Conservation (phyloP, 2,113 vertebrate genomes). For the Guaruba guarouba region DNA sequence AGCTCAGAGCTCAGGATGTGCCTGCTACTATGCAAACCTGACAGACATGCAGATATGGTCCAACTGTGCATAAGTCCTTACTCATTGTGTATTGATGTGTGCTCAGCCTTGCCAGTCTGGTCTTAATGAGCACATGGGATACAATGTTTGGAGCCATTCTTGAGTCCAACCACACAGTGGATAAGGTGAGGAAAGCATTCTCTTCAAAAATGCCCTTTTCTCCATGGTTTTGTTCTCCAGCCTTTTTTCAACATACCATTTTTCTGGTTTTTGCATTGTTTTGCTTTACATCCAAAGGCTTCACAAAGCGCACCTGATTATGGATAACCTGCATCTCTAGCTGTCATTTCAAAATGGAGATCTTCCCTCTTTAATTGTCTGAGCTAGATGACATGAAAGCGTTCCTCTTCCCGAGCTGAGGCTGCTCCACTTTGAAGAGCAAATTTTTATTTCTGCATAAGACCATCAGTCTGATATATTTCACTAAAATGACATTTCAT, state of each 20-base stretch:
- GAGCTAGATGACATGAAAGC: background rate
- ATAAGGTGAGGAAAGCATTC: background rate
- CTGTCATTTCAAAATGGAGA: background rate
- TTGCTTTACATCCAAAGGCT: background rate
- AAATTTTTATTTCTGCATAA: background rate
- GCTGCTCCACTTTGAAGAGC: background rate
- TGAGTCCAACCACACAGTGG: background rate
- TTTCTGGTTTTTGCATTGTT: background rate
- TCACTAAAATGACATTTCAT: background rate
- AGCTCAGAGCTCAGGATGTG: background rate
- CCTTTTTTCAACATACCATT: background rate
- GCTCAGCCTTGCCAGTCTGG: background rate
- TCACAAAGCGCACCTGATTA: background rate
- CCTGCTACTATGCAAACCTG: background rate
- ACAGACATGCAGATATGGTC: rapidly evolving
- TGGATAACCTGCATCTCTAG: background rate
- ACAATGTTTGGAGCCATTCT: background rate
- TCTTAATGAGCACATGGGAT: background rate
- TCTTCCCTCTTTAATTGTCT: background rate
- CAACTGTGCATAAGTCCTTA: background rate
- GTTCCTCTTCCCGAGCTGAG: background rate
- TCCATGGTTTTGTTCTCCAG: background rate
- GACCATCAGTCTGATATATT: background rate
- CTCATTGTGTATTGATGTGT: background rate
- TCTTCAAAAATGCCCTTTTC: background rate